These are phyloP conservation scores for Progne subis DNA, from an alignment of 2,113 vertebrate species.

Conservation along the genomic window DNA sequence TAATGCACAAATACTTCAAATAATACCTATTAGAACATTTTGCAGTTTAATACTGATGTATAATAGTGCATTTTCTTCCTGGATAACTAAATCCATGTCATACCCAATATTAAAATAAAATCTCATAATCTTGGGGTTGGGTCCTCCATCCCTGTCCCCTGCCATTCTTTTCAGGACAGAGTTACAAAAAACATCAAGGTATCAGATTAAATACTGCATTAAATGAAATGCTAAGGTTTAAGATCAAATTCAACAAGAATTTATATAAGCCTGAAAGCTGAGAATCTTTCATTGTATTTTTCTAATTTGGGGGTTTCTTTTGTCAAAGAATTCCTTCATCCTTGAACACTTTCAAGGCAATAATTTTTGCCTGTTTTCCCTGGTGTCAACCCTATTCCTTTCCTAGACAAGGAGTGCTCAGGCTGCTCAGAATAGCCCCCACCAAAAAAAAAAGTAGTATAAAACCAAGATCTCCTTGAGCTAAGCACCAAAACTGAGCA, in stretches of 20 bases:
- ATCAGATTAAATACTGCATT: not conserved
- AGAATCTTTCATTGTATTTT: not conserved
- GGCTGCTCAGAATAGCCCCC: not conserved
- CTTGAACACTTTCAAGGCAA: not conserved
- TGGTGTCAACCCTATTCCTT: not conserved
- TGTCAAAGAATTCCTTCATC: not conserved
- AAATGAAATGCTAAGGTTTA: not conserved
- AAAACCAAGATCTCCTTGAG: not conserved
- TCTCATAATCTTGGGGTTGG: not conserved
- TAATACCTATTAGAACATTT: not conserved
- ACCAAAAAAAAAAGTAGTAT: fast-evolving
- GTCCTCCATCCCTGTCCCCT: not conserved
- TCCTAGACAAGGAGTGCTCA: not conserved
- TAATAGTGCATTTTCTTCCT: not conserved
- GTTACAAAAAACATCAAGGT: slow-evolving; percentile 9
- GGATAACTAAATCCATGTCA: not conserved
- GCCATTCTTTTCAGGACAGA: not conserved
- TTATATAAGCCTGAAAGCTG: not conserved
- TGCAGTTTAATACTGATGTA: not conserved
- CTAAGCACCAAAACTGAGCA: not conserved
- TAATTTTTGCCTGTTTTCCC: not conserved
- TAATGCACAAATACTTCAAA: not conserved
- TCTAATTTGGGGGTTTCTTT: not conserved
- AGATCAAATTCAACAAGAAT: slow-evolving; percentile 25
- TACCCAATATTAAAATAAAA: slow-evolving; percentile 10